Base-by-base conservation (phyloP, 2,797 vertebrate genomes). In the Hypotaenidia okinawae region DNA sequence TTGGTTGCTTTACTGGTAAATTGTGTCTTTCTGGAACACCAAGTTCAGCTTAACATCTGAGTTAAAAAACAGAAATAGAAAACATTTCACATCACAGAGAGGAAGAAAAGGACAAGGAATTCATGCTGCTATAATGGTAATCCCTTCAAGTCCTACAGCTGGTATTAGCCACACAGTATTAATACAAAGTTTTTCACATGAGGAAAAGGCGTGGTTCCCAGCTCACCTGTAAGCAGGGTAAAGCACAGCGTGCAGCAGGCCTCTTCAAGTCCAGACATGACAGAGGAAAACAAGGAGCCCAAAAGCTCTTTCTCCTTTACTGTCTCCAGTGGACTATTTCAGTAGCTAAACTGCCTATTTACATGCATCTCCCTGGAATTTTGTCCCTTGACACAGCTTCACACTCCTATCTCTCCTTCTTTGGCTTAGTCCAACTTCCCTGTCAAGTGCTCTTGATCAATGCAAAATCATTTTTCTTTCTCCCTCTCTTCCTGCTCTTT, bases 201-300 rank as follows among this genome's bases (percentile, higher is more conserved):
- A 63, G 82, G 54, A 47, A 90, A 59, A 69, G 55, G 35, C 35
- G 61, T 0, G 3, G 27, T 47, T 79, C 12, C 10, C 58, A 75
- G 54, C 23, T 75, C 37, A 63, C 23, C 30, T 76, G 12, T 12
- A 27, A 32, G 13, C 30, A 78, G 33, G 5, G 23, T 5, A 59
- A 64, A 73, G 45, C 55, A 84, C 15, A 63, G 17, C 16, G 51
- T 54, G 67, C 76, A 87, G 21, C 6, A 85, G 18, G 15, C 15
- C 4, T 25, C 33, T 57, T 37, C 25, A 16, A 12, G 7, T 25
- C 33, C 17, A 30, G 13, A 67, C 0, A 0, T 9, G 16, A 37
- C 13, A 80, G 15, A n/a, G 32, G 35, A 61, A 83, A 85, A 39
- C 2, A 52, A 43, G 24, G 25, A 90, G 6, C 12, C 9, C 28